Evolutionary conservation across 2,797 vertebrate genomes (phyloP), one percentile per base, ranked within the genome.

Genomic region (Neoniphon sammara): DNA sequence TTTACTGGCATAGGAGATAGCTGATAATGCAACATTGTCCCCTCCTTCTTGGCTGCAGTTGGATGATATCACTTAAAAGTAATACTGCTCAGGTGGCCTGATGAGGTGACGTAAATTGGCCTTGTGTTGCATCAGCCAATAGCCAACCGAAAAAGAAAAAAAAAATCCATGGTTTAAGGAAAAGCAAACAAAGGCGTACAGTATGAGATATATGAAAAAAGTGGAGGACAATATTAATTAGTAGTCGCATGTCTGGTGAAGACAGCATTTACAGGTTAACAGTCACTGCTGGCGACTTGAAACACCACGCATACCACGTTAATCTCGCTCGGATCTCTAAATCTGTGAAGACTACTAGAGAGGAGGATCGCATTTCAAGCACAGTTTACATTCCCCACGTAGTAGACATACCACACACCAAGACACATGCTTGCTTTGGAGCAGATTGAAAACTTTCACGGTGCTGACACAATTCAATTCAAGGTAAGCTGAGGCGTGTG

Each of bases 371-470:
- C 8, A 79, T 91, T 88, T 84, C 88, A 84, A 68, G 80, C 56
- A 77, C 65, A 79, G 86, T 89, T 89, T 87, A 85, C 90, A 89
- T 92, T 91, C 86, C 77, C 69, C 30, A 66, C 85, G 65, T 86
- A 72, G 76, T 77, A 79, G 77, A 86, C 84, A 85, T 87, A 83
- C 88, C 84, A 82, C 85, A 87, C 80, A 87, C 77, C 2, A 21
- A 66, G 77, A 66, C 64, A 64, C 65, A 76, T 46, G 70, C 49
- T 30, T 14, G 47, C 58, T 49, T 52, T 20, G 25, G 34, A 61
- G 60, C 39, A 21, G 54, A 72, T 61, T 56, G 27, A 75, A 73
- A 66, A 63, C 21, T 21, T 47, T 57, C 25, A 15, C 7, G 31
- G 47, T 23, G 58, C 18, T 17, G 39, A 55, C 34, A 57, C 11